Conservation (phyloP, 2,113 vertebrate genomes). For the Esox niger region DNA sequence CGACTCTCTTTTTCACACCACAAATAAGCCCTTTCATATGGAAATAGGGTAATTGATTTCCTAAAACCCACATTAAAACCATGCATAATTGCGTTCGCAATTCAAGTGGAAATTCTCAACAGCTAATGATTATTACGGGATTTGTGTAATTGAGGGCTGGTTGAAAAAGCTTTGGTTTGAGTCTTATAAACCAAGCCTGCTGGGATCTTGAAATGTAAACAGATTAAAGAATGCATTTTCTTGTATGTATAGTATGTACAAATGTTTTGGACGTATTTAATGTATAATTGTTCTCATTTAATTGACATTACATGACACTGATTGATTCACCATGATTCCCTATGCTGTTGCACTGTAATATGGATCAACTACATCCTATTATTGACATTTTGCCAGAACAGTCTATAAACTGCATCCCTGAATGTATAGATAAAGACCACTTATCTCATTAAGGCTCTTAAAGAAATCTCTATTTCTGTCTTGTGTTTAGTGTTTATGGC, state of each 20-base stretch:
- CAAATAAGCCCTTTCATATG: conserved; percentile 52
- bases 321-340: not conserved
- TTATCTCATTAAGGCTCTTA: not conserved
- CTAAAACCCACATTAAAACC: conserved; percentile 65
- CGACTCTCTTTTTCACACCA: conserved; percentile 31
- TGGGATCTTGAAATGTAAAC: conserved; percentile 19
- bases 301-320: not conserved
- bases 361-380: not conserved
- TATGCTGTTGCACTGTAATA: not conserved
- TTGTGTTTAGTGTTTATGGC: conserved; percentile 85
- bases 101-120: conserved; percentile 65
- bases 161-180: conserved; percentile 57
- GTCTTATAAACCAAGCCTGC: conserved; percentile 32
- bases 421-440: not conserved
- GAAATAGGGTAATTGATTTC: conserved; percentile 63
- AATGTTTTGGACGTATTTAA: not conserved
- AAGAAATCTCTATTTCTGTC: conserved; percentile 7
- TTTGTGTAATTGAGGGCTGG: conserved; percentile 66
- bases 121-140: conserved; percentile 68
- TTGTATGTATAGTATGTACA: not conserved
- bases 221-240: conserved; percentile 12
- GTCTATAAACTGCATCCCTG: no score
- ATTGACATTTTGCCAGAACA: no score
- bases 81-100: conserved; percentile 61
- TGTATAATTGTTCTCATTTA: not conserved